phyloP scores from a whole-genome alignment of 2,797 vertebrate species.

The Clarias pachynema region DNA sequence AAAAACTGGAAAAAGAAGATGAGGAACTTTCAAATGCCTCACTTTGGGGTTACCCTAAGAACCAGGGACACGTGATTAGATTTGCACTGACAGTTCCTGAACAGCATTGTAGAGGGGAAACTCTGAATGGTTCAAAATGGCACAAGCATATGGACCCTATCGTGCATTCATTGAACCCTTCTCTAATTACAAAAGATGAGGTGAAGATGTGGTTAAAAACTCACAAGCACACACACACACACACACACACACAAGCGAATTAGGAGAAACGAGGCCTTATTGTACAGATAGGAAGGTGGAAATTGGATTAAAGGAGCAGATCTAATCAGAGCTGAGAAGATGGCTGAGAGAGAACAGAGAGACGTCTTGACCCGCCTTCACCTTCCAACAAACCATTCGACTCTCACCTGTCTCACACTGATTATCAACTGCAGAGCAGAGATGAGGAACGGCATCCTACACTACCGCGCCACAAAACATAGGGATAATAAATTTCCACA shows the following conservation, averaged over 20 bases:
- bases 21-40: not conserved
- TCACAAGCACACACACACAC: conserved; percentile 12
- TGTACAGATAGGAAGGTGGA: conserved; percentile 16
- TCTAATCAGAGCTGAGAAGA: conserved; percentile 29
- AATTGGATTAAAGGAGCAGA: conserved; percentile 37
- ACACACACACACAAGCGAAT: not conserved
- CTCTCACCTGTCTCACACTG: conserved; percentile 12
- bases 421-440: not conserved
- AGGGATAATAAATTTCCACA: not conserved
- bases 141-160: not conserved
- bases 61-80: too few species aligned
- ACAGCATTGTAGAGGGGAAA: not conserved
- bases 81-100: not conserved
- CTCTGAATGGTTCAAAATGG: not conserved
- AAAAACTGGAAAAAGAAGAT: too few species aligned
- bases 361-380: conserved; percentile 5
- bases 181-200: not conserved
- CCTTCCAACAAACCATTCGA: not conserved
- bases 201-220: not conserved
- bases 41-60: not conserved
- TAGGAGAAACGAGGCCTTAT: conserved; percentile 8
- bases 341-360: conserved; percentile 3
- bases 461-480: not conserved
- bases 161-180: not conserved
- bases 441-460: not conserved